Conservation (phyloP, 2,888 invertebrate genomes). For the Pseudanteris insignis region DNA sequence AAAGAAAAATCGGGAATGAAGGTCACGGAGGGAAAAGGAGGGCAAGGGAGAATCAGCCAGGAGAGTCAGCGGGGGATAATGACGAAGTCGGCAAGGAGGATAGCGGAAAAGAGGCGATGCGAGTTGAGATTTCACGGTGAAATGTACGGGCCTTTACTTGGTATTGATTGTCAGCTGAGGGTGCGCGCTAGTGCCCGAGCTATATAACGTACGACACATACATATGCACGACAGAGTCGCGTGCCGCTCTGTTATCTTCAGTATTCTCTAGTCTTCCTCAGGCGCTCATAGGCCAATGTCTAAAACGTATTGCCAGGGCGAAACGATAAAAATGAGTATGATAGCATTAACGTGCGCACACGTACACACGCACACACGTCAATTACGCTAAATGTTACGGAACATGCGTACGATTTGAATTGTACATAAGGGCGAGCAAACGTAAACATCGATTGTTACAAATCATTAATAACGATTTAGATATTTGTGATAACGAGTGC, state of each 20-base stretch:
- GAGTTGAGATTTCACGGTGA: conserved; percentile 61
- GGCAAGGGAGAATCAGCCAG: no score
- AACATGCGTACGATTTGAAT: no score
- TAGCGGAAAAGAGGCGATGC: conserved; percentile 45
- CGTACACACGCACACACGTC: conserved; percentile 42
- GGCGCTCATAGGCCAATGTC: conserved; percentile 58
- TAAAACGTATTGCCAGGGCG: conserved; percentile 23
- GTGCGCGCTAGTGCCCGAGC: conserved; percentile 52
- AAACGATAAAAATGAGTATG: no score
- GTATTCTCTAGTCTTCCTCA: conserved; percentile 63
- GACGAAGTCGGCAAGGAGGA: conserved; percentile 20
- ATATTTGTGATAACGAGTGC: no score
- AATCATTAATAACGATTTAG: no score
- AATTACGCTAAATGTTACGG: background rate
- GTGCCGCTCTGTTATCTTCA: conserved; percentile 46
- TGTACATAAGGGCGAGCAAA: no score
- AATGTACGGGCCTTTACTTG: conserved; percentile 57
- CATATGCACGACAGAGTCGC: conserved; percentile 31
- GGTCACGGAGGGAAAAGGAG: no score
- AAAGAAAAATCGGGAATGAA: no score
- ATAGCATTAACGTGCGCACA: conserved; percentile 10
- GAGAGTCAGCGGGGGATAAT: background rate
- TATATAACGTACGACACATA: conserved; percentile 40
- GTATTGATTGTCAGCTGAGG: conserved; percentile 64
- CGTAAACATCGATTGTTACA: no score